Evolutionary conservation across 2,113 vertebrate species (phyloP).

Genomic region (Hemichromis elongatus): DNA sequence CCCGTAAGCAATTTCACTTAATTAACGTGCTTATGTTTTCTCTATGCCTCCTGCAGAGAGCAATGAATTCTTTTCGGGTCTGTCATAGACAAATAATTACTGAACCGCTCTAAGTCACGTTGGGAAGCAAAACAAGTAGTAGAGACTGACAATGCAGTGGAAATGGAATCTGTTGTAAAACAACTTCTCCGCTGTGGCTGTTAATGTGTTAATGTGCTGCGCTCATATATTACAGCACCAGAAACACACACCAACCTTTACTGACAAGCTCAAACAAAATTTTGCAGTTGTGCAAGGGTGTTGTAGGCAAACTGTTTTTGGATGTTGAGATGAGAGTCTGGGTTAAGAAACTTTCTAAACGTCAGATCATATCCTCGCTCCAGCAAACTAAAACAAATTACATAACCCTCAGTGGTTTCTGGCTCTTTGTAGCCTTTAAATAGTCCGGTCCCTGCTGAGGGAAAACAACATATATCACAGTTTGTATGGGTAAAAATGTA

Average conservation of each 20-base stretch:
- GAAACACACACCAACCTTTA: neutral
- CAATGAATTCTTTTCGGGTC: conserved; percentile 49
- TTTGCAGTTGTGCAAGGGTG: neutral
- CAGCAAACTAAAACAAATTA: neutral
- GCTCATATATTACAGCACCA: neutral
- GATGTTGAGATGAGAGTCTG: neutral
- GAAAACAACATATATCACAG: neutral
- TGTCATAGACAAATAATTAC: conserved; percentile 72
- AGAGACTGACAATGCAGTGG: conserved; percentile 31
- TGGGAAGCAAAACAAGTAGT: conserved; percentile 43
- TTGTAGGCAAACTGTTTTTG: neutral
- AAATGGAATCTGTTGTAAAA: conserved; percentile 13
- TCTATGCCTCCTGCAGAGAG: conserved; percentile 50
- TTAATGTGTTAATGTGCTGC: neutral
- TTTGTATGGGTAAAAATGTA: neutral
- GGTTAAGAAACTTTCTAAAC: neutral
- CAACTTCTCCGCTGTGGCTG: neutral
- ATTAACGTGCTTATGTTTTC: conserved; percentile 67
- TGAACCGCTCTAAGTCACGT: conserved; percentile 42
- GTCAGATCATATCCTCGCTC: neutral
- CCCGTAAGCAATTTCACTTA: conserved; percentile 62
- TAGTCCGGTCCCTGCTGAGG: neutral
- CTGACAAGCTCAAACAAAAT: neutral
- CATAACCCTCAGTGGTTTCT: neutral
- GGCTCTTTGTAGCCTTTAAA: neutral